A percentile compares a stretch with the other conserved stretches of the same genome.
Conservation (phyloP, 2,113 vertebrate genomes). For the Pteropus alecto region DNA sequence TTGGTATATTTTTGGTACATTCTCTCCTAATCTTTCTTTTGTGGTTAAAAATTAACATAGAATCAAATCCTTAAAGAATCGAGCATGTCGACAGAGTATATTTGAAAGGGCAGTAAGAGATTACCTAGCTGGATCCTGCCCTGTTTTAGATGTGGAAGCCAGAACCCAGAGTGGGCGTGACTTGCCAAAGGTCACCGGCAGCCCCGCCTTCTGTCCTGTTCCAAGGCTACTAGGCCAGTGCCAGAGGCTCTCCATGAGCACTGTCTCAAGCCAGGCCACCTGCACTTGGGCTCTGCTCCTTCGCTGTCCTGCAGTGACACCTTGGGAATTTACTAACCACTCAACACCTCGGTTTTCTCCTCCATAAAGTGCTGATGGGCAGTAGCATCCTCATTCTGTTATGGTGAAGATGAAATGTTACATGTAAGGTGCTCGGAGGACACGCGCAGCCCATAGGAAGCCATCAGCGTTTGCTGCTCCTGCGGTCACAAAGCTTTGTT, state of each 20-base stretch:
- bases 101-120: neutral
- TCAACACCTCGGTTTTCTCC: neutral
- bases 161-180: neutral
- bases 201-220: neutral
- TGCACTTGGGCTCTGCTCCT: neutral
- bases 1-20: neutral
- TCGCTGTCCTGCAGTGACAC: neutral
- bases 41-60: neutral
- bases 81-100: neutral
- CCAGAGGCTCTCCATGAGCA: neutral
- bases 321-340: neutral
- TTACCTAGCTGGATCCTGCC: neutral
- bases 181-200: neutral
- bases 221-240: neutral
- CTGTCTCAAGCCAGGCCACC: neutral
- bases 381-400: neutral
- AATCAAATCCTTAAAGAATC: neutral
- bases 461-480: neutral
- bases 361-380: neutral
- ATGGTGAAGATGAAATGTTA: neutral
- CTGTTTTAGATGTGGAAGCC: neutral
- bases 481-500: neutral
- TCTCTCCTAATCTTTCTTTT: neutral
- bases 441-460: fast-evolving
- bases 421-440: neutral